Percentiles rank a stretch among this genome's conserved stretches.
Evolutionary conservation across 1,140 invertebrate species (phyloP).

Genomic region (Magallana ariakensis): DNA sequence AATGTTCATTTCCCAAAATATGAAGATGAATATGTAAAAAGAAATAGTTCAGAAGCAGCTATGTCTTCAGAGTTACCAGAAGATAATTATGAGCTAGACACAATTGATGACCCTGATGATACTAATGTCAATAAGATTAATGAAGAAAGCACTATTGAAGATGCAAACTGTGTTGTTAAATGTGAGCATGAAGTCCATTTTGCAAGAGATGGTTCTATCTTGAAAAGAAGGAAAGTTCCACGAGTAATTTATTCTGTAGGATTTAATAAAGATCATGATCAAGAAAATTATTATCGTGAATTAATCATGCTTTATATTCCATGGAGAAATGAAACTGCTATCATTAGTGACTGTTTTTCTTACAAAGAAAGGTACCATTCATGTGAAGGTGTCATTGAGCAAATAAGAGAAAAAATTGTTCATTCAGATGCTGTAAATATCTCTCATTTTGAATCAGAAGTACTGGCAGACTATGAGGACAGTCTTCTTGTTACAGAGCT

Average conservation of each 20-base stretch:
- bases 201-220: no score
- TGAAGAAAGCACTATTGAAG: no score
- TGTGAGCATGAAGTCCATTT: no score
- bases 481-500: conserved; percentile 22
- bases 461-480: no score
- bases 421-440: conserved; percentile 10
- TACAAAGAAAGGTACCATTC: conserved; percentile 23
- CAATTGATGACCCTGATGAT: no score
- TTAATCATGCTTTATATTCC: conserved; percentile 47
- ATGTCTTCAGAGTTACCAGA: neutral
- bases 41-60: neutral
- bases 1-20: neutral
- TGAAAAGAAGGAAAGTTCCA: no score
- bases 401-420: neutral
- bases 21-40: conserved; percentile 29
- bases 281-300: conserved; percentile 60
- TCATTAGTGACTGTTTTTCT: conserved; percentile 17
- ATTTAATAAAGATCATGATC: no score
- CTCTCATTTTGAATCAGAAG: no score
- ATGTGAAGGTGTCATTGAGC: neutral
- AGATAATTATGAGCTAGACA: conserved; percentile 27
- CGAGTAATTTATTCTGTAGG: no score
- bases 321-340: conserved; percentile 52
- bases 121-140: no score
- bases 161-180: neutral